phyloP scores from a whole-genome alignment of 2,113 vertebrate species.

The Caranx ignobilis region DNA sequence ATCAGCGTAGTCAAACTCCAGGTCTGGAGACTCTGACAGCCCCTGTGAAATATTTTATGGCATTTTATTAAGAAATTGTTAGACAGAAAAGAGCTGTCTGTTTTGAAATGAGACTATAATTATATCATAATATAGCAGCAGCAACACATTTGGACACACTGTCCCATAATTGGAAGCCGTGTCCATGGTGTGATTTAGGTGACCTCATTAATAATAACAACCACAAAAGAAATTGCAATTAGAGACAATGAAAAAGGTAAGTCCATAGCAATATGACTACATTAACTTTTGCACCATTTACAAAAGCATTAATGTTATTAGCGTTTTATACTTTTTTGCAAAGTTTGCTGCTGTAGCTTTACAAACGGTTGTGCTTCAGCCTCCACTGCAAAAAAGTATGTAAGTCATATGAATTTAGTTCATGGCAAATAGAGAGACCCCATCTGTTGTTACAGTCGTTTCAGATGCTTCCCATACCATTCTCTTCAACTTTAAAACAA shows the following conservation, averaged over 20 bases:
- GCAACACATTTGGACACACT: too few species aligned
- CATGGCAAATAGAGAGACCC: not conserved
- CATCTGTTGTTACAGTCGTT: not conserved
- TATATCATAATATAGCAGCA: not conserved
- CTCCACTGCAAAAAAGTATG: too few species aligned
- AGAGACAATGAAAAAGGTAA: not conserved
- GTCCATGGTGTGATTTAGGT: too few species aligned
- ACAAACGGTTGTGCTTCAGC: too few species aligned
- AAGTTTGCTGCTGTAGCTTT: too few species aligned
- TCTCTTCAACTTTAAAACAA: not conserved
- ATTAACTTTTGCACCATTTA: not conserved
- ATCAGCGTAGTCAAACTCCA: slow-evolving; percentile 97
- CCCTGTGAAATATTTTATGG: slow-evolving; percentile 82
- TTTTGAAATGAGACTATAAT: not conserved
- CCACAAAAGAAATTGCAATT: not conserved
- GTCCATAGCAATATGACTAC: not conserved
- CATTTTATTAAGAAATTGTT: not conserved
- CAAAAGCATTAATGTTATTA: too few species aligned
- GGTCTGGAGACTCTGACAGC: slow-evolving; percentile 92
- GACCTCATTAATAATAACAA: not conserved
- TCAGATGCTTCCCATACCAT: not conserved
- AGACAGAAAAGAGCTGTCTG: not conserved
- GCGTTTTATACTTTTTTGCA: not conserved
- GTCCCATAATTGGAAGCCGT: too few species aligned
- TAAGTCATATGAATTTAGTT: too few species aligned